A percentile compares a stretch with the other conserved stretches of the same genome.
Evolutionary conservation across 2,888 invertebrate species (phyloP).

Genomic region (Ariolimax columbianus): DNA sequence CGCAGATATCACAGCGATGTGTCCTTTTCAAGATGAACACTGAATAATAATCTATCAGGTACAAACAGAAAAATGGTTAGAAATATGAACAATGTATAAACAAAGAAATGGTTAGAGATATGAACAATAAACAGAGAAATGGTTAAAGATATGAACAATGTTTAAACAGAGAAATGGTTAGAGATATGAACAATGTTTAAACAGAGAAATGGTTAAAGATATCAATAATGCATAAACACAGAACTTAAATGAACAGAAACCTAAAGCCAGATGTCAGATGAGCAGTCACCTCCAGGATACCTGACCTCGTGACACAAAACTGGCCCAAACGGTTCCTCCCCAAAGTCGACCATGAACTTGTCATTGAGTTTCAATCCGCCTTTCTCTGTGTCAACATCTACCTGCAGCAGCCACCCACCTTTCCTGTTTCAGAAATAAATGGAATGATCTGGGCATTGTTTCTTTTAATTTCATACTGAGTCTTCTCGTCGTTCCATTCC

Average conservation of each 20-base stretch:
- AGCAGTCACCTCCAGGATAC: slow-evolving; percentile 98
- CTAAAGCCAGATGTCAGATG: slow-evolving; percentile 88
- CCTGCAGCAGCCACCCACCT: slow-evolving; percentile 84
- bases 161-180: not conserved
- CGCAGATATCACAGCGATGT: too few relatives aligned
- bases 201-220: too few relatives aligned
- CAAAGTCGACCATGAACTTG: slow-evolving; percentile 92
- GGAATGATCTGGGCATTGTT: not conserved
- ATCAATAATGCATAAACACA: not conserved
- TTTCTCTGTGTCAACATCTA: slow-evolving; percentile 90
- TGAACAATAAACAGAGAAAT: too few relatives aligned
- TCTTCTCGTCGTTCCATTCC: too few relatives aligned
- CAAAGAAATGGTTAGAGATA: too few relatives aligned
- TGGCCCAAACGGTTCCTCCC: slow-evolving; percentile 92
- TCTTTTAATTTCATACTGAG: not conserved
- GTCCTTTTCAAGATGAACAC: too few relatives aligned
- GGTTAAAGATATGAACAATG: not conserved
- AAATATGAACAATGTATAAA: too few relatives aligned
- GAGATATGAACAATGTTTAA: too few relatives aligned
- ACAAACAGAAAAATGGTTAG: too few relatives aligned
- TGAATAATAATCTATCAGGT: too few relatives aligned
- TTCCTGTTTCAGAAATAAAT: slow-evolving; percentile 30
- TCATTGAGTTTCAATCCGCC: slow-evolving; percentile 93
- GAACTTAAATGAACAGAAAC: not conserved
- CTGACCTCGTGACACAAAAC: slow-evolving; percentile 96